phyloP scores from a whole-genome alignment of 2,797 vertebrate genomes.

The Oophaga sylvatica region DNA sequence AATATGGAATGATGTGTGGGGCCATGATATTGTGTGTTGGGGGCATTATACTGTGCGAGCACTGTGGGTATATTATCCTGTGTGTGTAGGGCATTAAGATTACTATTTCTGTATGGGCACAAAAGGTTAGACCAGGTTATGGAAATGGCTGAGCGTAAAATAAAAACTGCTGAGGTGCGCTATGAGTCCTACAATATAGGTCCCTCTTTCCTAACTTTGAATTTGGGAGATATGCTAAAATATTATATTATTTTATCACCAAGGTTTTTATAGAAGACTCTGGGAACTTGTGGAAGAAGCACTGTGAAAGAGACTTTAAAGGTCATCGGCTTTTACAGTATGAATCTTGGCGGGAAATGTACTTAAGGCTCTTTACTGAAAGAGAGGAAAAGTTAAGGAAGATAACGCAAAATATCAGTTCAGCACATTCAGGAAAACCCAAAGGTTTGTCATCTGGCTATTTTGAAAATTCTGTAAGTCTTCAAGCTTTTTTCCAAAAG shows the following conservation, averaged over 20 bases:
- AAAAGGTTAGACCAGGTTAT: too few relatives aligned
- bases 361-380: constrained; percentile 80
- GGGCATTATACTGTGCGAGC: too few relatives aligned
- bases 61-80: too few relatives aligned
- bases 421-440: constrained; percentile 82
- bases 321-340: constrained; percentile 76
- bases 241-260: background rate
- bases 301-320: constrained; percentile 85
- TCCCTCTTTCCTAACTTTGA: too few relatives aligned
- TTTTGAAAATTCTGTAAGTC: background rate
- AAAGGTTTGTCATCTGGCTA: constrained; percentile 75
- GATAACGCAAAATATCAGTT: constrained; percentile 84
- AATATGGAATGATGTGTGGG: too few relatives aligned
- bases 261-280: constrained; percentile 80
- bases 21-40: too few relatives aligned
- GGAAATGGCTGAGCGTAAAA: too few relatives aligned
- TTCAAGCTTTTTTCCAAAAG: background rate
- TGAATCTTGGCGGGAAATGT: constrained; percentile 91
- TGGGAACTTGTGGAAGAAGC: constrained; percentile 83
- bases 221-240: background rate
- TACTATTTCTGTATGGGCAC: too few relatives aligned
- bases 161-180: too few relatives aligned
- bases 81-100: too few relatives aligned
- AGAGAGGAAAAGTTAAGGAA: constrained; percentile 82
- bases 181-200: too few relatives aligned